These are phyloP conservation scores for Intellagama lesueurii DNA, from an alignment of 2,797 vertebrate genomes.

Conservation along the genomic window DNA sequence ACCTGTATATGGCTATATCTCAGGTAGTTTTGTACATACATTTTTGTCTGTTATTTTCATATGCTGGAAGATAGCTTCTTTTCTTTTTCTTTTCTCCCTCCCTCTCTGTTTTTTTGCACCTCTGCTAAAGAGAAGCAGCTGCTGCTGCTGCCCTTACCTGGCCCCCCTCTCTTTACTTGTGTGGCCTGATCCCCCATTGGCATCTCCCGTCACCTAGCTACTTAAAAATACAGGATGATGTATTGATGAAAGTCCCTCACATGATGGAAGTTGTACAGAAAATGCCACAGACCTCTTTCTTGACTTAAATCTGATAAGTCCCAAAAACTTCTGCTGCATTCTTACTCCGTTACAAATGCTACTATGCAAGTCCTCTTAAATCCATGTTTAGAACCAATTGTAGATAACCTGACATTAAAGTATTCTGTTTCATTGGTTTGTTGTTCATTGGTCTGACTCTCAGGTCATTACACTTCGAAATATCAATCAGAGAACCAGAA, in stretches of 20 bases:
- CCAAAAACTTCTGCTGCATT: background rate
- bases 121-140: background rate
- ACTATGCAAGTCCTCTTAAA: background rate
- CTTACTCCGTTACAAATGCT: background rate
- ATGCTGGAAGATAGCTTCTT: background rate
- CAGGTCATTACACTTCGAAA: background rate
- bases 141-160: background rate
- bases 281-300: background rate
- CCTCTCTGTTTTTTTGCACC: too few species aligned
- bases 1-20: background rate
- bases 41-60: background rate
- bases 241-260: background rate
- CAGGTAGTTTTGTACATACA: background rate
- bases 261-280: background rate
- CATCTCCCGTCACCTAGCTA: too few species aligned
- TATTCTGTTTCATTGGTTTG: background rate
- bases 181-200: too few species aligned
- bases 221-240: background rate
- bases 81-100: background rate
- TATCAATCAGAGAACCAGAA: background rate
- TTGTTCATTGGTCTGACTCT: background rate
- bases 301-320: background rate
- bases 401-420: too few species aligned
- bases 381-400: background rate
- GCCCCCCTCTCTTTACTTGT: too few species aligned